These are phyloP conservation scores for human DNA, from an alignment of 2,113 vertebrate species.

Conservation along the genomic window DNA sequence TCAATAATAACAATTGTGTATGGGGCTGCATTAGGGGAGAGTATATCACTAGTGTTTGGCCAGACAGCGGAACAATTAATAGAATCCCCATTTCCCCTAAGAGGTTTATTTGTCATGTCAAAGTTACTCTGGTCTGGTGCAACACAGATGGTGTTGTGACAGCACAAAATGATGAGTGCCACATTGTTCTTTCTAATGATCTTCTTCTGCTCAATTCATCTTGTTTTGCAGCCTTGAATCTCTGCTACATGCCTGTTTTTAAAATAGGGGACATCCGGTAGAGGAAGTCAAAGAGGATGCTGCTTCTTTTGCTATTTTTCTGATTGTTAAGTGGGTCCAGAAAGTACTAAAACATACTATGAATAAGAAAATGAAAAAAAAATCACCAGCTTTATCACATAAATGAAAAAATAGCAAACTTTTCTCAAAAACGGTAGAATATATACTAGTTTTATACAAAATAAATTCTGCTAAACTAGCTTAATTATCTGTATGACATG, in stretches of 20 bases:
- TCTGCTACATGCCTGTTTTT: conserved; percentile 37
- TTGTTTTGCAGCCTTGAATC: neutral
- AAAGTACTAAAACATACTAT: neutral
- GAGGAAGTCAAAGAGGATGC: neutral
- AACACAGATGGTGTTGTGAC: conserved; percentile 57
- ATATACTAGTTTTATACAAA: neutral
- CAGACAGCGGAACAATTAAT: conserved; percentile 57
- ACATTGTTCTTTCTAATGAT: conserved; percentile 61
- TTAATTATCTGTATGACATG: neutral
- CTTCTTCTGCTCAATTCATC: conserved; percentile 38
- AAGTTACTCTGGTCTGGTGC: conserved; percentile 57
- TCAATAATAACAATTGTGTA: conserved; percentile 57
- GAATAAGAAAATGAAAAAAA: neutral
- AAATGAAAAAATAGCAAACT: neutral
- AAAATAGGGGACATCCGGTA: neutral
- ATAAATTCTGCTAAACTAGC: neutral
- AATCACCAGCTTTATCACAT: neutral
- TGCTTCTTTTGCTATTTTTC: neutral
- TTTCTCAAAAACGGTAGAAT: neutral
- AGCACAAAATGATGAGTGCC: conserved; percentile 48
- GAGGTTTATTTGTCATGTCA: conserved; percentile 66
- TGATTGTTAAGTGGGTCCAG: neutral
- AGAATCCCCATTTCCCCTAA: conserved; percentile 48
- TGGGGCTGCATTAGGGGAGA: conserved; percentile 13
- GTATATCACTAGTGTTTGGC: conserved; percentile 35